phyloP scores from a whole-genome alignment of 2,888 invertebrate species.

The Neria commutata region DNA sequence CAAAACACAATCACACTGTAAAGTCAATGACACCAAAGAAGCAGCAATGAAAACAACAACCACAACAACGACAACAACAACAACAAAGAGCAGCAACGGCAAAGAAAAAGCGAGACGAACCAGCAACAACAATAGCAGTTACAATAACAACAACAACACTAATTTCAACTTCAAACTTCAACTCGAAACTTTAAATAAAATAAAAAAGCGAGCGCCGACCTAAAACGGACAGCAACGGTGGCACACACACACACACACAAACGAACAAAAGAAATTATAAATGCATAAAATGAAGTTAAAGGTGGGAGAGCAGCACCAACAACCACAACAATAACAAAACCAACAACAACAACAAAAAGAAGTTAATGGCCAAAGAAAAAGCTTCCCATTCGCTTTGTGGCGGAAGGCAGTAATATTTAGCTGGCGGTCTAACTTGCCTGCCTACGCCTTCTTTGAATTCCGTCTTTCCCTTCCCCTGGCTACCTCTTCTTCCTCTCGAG shows the following conservation, averaged over 20 bases:
- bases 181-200: background rate
- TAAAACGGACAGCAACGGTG: too few relatives aligned
- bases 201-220: background rate
- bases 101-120: background rate
- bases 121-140: too few relatives aligned
- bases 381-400: too few relatives aligned
- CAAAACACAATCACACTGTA: conserved; percentile 1
- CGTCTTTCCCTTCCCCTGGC: too few relatives aligned
- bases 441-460: too few relatives aligned
- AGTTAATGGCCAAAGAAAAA: conserved; percentile 20
- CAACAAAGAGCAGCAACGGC: background rate
- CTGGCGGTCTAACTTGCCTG: too few relatives aligned
- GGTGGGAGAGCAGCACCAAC: conserved; percentile 13
- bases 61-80: background rate
- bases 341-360: conserved; percentile 35
- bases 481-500: too few relatives aligned
- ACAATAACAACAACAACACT: too few relatives aligned
- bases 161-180: too few relatives aligned
- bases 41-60: background rate
- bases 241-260: background rate
- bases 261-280: background rate
- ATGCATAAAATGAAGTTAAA: conserved; percentile 33
- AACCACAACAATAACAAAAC: conserved; percentile 12
- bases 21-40: conserved; percentile 6
- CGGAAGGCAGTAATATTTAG: too few relatives aligned